A percentile compares a stretch with the other conserved stretches of the same genome.
Evolutionary conservation across 1,140 invertebrate species (phyloP).

Genomic region (Drosophila watanabei): DNA sequence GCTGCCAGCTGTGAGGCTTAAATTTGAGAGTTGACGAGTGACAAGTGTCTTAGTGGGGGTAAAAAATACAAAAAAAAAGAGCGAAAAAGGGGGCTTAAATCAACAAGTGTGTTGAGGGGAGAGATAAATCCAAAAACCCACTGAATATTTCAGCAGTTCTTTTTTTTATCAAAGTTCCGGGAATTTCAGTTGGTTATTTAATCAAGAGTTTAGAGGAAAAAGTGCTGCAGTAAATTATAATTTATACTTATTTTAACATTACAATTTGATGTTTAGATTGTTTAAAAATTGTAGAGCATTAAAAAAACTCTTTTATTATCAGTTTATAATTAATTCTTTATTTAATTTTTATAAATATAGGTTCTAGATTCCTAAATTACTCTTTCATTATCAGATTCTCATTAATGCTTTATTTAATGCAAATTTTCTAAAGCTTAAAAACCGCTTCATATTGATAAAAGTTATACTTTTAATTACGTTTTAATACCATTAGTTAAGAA

Average conservation of each 20-base stretch:
- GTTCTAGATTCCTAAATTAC: not conserved
- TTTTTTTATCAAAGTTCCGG: not conserved
- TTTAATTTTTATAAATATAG: not conserved
- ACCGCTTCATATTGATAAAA: not conserved
- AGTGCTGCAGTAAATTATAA: not conserved
- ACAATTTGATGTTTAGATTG: not conserved
- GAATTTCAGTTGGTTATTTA: conserved; percentile 2
- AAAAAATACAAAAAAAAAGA: conserved; percentile 1
- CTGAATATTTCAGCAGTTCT: conserved; percentile 17
- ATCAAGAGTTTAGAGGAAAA: not conserved
- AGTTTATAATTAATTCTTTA: too few relatives aligned
- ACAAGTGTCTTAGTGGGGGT: conserved; percentile 36
- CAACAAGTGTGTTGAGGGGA: conserved; percentile 43
- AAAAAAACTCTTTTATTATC: too few relatives aligned
- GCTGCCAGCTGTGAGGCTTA: conserved; percentile 44
- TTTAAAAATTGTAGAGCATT: not conserved
- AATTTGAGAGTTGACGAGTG: conserved; percentile 39
- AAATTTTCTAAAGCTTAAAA: not conserved
- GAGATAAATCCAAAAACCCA: conserved; percentile 18
- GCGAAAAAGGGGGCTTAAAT: conserved; percentile 5
- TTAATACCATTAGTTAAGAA: not conserved
- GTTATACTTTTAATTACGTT: not conserved
- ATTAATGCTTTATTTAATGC: not conserved
- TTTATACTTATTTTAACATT: not conserved
- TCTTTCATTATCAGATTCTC: not conserved